Percentiles rank a stretch among this genome's conserved stretches.
phyloP scores from a whole-genome alignment of 2,888 invertebrate genomes.

The Meiosimyza platycephala region DNA sequence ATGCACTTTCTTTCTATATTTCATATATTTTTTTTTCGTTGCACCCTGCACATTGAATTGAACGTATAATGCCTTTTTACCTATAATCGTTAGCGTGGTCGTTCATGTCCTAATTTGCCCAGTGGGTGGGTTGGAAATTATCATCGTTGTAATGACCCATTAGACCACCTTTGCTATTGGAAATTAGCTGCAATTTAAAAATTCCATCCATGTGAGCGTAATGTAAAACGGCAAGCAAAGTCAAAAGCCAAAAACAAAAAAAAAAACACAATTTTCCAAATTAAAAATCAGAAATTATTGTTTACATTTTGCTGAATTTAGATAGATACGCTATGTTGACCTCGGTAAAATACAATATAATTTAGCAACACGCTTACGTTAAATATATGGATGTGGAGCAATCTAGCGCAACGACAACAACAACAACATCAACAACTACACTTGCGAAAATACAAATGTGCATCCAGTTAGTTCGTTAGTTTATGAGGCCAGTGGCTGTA shows the following conservation, averaged over 20 bases:
- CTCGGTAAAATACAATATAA: too few species aligned
- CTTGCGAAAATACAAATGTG: constrained; percentile 28
- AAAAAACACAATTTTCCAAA: too few species aligned
- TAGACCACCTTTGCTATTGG: neutral
- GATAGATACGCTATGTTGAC: too few species aligned
- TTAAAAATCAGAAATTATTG: too few species aligned
- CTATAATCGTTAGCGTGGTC: neutral
- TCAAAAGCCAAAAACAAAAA: too few species aligned
- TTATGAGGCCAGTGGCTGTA: too few species aligned
- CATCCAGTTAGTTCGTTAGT: neutral
- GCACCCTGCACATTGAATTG: neutral
- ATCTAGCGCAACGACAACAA: constrained; percentile 27
- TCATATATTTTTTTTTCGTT: too few species aligned
- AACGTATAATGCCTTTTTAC: neutral
- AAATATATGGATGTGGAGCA: neutral
- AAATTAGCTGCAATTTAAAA: too few species aligned
- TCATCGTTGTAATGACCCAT: constrained; percentile 46
- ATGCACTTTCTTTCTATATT: too few species aligned
- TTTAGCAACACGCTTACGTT: neutral
- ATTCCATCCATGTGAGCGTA: too few species aligned
- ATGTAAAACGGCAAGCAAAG: too few species aligned
- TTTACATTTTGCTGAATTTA: too few species aligned
- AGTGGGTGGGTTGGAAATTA: constrained; percentile 46
- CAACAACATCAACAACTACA: constrained; percentile 42
- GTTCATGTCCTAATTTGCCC: constrained; percentile 34